These are phyloP conservation scores for Microplitis demolitor DNA, from an alignment of 1,140 invertebrate genomes.

Conservation along the genomic window DNA sequence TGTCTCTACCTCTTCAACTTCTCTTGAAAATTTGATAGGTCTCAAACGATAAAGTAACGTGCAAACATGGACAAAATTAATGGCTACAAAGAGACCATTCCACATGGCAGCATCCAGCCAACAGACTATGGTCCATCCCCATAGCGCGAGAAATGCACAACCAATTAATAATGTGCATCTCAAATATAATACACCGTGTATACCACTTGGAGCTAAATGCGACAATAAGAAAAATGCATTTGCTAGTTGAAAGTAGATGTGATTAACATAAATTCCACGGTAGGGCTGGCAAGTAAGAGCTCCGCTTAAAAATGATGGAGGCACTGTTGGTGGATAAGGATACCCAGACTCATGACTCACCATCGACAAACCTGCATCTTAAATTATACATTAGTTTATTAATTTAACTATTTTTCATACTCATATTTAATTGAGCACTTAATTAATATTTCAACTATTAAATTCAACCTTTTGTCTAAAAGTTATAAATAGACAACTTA, in stretches of 20 bases:
- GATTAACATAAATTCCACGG: conserved; percentile 66
- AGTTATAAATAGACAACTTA: too few relatives aligned
- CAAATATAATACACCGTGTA: conserved; percentile 79
- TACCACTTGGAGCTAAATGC: conserved; percentile 78
- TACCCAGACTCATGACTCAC: conserved; percentile 48
- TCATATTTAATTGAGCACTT: too few relatives aligned
- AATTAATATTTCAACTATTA: too few relatives aligned
- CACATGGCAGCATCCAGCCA: conserved; percentile 84
- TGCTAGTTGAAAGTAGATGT: conserved; percentile 82
- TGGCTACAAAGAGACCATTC: conserved; percentile 81
- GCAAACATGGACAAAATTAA: conserved; percentile 83
- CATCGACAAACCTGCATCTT: conserved; percentile 51
- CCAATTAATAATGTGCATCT: conserved; percentile 77
- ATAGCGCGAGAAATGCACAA: conserved; percentile 77
- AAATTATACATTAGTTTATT: background rate
- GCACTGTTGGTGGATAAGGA: conserved; percentile 57
- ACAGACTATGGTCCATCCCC: conserved; percentile 84
- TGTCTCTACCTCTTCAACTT: conserved; percentile 79
- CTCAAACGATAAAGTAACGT: conserved; percentile 80
- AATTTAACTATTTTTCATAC: too few relatives aligned
- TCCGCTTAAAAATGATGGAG: conserved; percentile 56
- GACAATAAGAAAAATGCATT: conserved; percentile 82
- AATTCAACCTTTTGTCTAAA: background rate
- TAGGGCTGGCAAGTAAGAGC: conserved; percentile 59
- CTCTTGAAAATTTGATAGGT: conserved; percentile 81